phyloP scores from a whole-genome alignment of 2,797 vertebrate species.

The Trematomus bernacchii region DNA sequence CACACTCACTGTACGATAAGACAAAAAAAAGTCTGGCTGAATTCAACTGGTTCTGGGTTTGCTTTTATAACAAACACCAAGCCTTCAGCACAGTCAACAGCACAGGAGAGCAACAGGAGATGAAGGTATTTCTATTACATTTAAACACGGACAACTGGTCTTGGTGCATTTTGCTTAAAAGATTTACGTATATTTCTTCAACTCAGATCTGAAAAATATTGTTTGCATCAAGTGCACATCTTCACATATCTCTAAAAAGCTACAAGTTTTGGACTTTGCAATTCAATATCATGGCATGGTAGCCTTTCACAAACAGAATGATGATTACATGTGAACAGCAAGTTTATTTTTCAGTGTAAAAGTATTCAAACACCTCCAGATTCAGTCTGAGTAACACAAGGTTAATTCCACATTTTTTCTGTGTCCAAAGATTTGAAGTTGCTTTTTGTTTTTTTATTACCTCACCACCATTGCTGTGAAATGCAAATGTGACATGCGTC shows the following conservation, averaged over 20 bases:
- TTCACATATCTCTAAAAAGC: too few relatives aligned
- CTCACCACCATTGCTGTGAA: neutral
- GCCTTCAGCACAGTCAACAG: neutral
- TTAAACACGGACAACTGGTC: neutral
- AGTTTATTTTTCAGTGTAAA: neutral
- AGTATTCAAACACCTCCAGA: neutral
- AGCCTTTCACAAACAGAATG: neutral
- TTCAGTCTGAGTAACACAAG: neutral
- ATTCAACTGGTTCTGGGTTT: too few relatives aligned
- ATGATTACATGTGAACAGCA: neutral
- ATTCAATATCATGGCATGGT: neutral
- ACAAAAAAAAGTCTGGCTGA: neutral
- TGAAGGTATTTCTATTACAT: too few relatives aligned
- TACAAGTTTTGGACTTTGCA: neutral
- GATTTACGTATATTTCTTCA: neutral
- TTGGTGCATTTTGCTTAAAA: neutral
- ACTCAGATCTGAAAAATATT: too few relatives aligned
- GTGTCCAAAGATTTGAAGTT: neutral
- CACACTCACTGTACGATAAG: neutral
- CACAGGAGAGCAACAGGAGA: neutral
- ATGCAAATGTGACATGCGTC: neutral
- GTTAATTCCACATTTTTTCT: neutral
- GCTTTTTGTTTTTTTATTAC: neutral
- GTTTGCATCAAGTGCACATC: too few relatives aligned
- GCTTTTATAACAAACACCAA: neutral